Conservation (phyloP, 37 sponge, comb jelly and placozoan species). For the Theonella swinhoei region DNA sequence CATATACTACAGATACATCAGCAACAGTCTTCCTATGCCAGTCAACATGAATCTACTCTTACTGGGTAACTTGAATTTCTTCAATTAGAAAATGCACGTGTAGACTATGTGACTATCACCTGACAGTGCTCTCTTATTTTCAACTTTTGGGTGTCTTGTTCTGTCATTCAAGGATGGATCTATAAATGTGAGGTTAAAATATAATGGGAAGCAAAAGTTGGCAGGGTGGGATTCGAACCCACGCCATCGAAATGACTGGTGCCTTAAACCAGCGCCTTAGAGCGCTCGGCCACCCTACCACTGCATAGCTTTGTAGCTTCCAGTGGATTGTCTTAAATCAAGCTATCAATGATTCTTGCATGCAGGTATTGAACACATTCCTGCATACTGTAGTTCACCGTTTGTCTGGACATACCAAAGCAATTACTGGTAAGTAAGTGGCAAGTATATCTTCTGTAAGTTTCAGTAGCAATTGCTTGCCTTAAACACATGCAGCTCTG, state of each 20-base stretch:
- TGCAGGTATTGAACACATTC: constrained; percentile 44
- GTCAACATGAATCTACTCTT: constrained; percentile 2
- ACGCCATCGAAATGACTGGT: constrained; percentile 88
- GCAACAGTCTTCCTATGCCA: background rate
- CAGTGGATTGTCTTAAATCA: background rate
- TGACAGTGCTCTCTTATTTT: constrained; percentile 41
- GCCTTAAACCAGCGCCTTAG: constrained; percentile 91
- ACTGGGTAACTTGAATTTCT: constrained; percentile 16
- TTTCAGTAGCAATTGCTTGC: background rate
- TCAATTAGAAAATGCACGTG: background rate
- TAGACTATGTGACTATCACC: too few species aligned
- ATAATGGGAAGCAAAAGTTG: constrained; percentile 30
- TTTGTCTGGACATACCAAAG: constrained; percentile 30
- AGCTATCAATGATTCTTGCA: background rate
- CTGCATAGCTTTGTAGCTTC: background rate
- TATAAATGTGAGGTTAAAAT: constrained; percentile 39
- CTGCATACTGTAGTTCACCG: constrained; percentile 15
- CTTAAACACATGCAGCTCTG: constrained; percentile 2
- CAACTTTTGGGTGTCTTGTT: constrained; percentile 35
- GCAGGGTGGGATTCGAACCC: constrained; percentile 88
- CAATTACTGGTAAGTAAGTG: constrained; percentile 25
- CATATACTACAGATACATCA: background rate
- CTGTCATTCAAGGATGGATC: constrained; percentile 56
- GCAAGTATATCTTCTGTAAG: background rate
- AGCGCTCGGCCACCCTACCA: constrained; percentile 84